These are phyloP conservation scores for Melanotaenia boesemani DNA, from an alignment of 2,797 vertebrate species.

Conservation along the genomic window DNA sequence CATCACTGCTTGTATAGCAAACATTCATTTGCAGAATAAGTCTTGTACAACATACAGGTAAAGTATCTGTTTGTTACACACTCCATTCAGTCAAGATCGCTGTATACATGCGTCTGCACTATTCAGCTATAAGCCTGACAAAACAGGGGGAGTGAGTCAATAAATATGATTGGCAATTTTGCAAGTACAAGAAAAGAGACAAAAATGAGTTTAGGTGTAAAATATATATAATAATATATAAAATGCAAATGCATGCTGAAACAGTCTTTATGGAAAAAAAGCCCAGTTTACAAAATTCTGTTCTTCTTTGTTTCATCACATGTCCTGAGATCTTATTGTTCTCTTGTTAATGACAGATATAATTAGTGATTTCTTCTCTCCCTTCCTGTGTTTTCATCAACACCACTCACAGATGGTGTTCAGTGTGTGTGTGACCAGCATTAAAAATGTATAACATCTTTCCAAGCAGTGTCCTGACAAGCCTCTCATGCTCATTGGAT, in stretches of 20 bases:
- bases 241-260: conserved; percentile 15
- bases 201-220: neutral
- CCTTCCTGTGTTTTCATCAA: conserved; percentile 54
- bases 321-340: conserved; percentile 30
- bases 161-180: conserved; percentile 45
- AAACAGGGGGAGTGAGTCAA: conserved; percentile 46
- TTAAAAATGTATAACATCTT: conserved; percentile 84
- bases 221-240: neutral
- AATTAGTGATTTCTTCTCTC: conserved; percentile 45
- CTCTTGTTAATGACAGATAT: conserved; percentile 54
- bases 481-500: conserved; percentile 88
- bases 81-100: conserved; percentile 52
- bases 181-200: neutral
- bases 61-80: conserved; percentile 53
- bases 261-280: conserved; percentile 6
- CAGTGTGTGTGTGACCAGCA: conserved; percentile 46
- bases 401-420: conserved; percentile 48
- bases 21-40: conserved; percentile 62
- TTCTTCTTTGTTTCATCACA: neutral
- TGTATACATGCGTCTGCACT: conserved; percentile 49
- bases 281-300: neutral
- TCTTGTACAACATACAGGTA: conserved; percentile 52
- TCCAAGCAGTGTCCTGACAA: conserved; percentile 85
- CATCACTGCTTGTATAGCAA: conserved; percentile 47
- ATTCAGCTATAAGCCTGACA: conserved; percentile 23